Evolutionary conservation across 2,797 vertebrate genomes (phyloP), one percentile per base, ranked within the genome.

Genomic region (Periparus ater): DNA sequence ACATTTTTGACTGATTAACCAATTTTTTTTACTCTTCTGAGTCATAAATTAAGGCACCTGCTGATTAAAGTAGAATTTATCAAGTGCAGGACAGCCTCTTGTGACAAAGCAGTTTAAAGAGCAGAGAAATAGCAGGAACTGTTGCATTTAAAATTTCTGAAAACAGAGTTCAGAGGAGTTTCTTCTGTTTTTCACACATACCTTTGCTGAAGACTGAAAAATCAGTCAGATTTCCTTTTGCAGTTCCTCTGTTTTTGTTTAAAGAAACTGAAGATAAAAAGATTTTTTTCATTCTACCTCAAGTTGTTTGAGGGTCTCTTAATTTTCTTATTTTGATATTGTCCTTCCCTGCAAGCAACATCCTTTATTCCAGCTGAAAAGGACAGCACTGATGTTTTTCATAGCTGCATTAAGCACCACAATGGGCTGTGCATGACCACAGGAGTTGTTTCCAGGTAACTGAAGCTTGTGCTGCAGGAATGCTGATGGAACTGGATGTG

Each of bases 11-110:
- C 78, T 94, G 73, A 95, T 88, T 18, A 89, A 92, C 68, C 8
- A 36, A 34, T 38, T 80, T 85, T 73, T 38, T 78, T 57, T n/a
- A 68, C 86, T 92, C 21, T 91, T 54, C 65, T 79, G 57, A 76
- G 85, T 79, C 82, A 72, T 67, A 90, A 86, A 88, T 70, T 85
- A 70, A 91, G 72, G 79, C 34, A 72, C 32, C 71, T 91, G 62
- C 92, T 95, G 83, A 95, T 93, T 93, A 53, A 93, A 83, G 51
- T 87, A 77, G 57, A 81, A 85, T 93, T 94, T 77, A 40, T 63
- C 81, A 87, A 82, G 55, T 63, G 70, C 65, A 96, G n/a, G 61
- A 63, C 74, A 86, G 42, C n/a, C 16, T 75, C 45, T 60, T 58
- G 68, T 88, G 42, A 94, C 32, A 85, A 94, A 93, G 88, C 74